Percentiles rank a stretch among this genome's conserved stretches.
phyloP scores from a whole-genome alignment of 2,888 invertebrate species.

The Himalopsyche tibetana region DNA sequence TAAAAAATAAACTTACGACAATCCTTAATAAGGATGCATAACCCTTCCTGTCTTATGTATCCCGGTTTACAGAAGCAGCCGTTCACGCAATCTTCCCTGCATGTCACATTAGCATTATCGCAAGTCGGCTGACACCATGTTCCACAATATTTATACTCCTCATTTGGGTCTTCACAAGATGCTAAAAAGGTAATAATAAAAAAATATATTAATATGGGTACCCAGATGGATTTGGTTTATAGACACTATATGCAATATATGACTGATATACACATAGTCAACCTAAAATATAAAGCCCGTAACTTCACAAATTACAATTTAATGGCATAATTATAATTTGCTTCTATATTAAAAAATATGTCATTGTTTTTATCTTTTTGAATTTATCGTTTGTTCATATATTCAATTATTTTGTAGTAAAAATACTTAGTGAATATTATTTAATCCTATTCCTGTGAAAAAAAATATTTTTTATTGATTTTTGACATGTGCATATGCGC shows the following conservation, averaged over 20 bases:
- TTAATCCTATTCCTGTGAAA: too few relatives aligned
- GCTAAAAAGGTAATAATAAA: neutral
- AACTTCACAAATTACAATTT: neutral
- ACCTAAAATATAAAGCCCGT: too few relatives aligned
- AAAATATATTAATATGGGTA: neutral
- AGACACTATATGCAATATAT: neutral
- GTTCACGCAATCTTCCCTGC: constrained; percentile 39
- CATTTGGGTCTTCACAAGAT: neutral
- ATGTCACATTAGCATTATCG: neutral
- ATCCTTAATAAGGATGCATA: constrained; percentile 45
- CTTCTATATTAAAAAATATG: too few relatives aligned
- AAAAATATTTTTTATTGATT: too few relatives aligned
- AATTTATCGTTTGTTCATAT: too few relatives aligned
- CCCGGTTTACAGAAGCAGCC: constrained; percentile 49
- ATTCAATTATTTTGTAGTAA: too few relatives aligned
- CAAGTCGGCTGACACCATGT: neutral
- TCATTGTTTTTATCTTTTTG: too few relatives aligned
- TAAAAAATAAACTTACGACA: constrained; percentile 2
- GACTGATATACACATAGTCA: too few relatives aligned
- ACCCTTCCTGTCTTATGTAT: constrained; percentile 41
- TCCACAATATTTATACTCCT: constrained; percentile 3
- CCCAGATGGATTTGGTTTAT: neutral
- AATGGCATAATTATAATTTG: too few relatives aligned
- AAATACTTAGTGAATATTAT: too few relatives aligned
- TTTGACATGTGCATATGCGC: too few relatives aligned